These are phyloP conservation scores for Apostichopus japonicus DNA, from an alignment of 35 echinoderm and acorn worm genomes.

Conservation along the genomic window DNA sequence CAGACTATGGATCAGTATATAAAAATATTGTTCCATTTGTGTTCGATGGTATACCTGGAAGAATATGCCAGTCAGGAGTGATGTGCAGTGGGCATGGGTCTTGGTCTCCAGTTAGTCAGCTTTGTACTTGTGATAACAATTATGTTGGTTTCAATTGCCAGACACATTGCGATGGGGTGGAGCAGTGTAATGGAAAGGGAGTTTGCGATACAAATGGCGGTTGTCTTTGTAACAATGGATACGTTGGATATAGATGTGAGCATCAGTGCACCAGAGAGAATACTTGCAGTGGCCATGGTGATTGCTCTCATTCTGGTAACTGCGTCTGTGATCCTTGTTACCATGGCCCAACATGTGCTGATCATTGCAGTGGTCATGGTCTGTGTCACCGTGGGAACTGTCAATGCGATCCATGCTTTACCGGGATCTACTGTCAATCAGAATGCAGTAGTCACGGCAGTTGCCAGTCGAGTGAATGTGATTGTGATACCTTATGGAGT, in stretches of 20 bases:
- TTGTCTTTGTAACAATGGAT: slow-evolving; percentile 70
- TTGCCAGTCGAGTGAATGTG: slow-evolving; percentile 60
- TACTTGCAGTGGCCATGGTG: slow-evolving; percentile 82
- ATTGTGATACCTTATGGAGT: slow-evolving; percentile 69
- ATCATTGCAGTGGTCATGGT: slow-evolving; percentile 70
- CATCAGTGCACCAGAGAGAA: slow-evolving; percentile 59
- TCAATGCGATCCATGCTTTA: slow-evolving; percentile 76
- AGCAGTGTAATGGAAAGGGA: slow-evolving; percentile 77
- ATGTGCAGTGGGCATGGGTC: slow-evolving; percentile 73
- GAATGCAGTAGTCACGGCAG: slow-evolving; percentile 80
- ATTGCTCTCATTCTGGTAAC: slow-evolving; percentile 68
- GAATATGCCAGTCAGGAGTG: slow-evolving; percentile 45
- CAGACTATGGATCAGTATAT: background rate
- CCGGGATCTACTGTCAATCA: slow-evolving; percentile 70
- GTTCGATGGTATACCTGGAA: slow-evolving; percentile 49
- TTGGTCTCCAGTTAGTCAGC: slow-evolving; percentile 26
- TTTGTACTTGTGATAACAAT: slow-evolving; percentile 63
- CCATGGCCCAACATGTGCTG: slow-evolving; percentile 71
- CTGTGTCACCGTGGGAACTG: slow-evolving; percentile 62
- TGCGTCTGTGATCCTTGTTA: slow-evolving; percentile 79
- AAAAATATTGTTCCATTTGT: background rate
- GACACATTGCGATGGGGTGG: slow-evolving; percentile 57
- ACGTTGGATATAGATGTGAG: slow-evolving; percentile 90
- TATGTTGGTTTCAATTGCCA: slow-evolving; percentile 81
- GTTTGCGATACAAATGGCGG: slow-evolving; percentile 64